A percentile compares a stretch with the other conserved stretches of the same genome.
Evolutionary conservation across 2,797 vertebrate genomes (phyloP).

Genomic region (Lindbergichthys nudifrons): DNA sequence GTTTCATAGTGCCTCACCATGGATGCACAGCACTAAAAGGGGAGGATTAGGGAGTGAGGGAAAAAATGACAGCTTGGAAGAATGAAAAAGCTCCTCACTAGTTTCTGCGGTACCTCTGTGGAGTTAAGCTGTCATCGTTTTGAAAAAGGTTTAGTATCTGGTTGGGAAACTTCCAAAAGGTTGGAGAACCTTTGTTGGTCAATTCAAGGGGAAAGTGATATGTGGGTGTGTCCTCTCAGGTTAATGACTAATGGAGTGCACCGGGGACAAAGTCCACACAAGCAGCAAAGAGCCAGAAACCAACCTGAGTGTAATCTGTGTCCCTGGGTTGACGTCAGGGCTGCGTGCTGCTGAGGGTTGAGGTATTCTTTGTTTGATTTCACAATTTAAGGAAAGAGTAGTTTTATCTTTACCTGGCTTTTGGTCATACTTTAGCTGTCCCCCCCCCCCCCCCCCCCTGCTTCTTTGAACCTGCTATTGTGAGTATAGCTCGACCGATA

Average conservation of each 20-base stretch:
- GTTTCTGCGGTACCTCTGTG: background rate
- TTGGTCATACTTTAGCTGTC: background rate
- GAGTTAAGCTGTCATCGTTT: slow-evolving; percentile 20
- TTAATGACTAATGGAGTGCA: slow-evolving; percentile 84
- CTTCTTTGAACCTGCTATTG: background rate
- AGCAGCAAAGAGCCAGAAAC: slow-evolving; percentile 54
- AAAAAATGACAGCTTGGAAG: background rate
- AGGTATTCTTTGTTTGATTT: slow-evolving; percentile 1
- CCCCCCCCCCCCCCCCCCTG: no score
- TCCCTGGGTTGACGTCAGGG: slow-evolving; percentile 1
- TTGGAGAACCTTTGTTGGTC: slow-evolving; percentile 32
- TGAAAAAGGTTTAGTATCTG: slow-evolving; percentile 18
- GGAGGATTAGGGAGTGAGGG: slow-evolving; percentile 13
- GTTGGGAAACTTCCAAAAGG: slow-evolving; percentile 42
- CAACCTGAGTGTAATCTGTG: slow-evolving; percentile 28
- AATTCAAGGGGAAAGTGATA: slow-evolving; percentile 56
- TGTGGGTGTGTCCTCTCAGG: slow-evolving; percentile 76
- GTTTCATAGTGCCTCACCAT: slow-evolving; percentile 37
- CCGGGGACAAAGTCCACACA: slow-evolving; percentile 73
- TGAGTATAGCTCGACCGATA: background rate
- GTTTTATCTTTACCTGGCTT: background rate
- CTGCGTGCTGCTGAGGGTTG: background rate
- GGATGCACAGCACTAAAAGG: background rate
- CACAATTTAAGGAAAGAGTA: background rate
- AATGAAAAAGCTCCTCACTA: background rate